Conservation (phyloP, 2,888 invertebrate species). For the Nineta flava region DNA sequence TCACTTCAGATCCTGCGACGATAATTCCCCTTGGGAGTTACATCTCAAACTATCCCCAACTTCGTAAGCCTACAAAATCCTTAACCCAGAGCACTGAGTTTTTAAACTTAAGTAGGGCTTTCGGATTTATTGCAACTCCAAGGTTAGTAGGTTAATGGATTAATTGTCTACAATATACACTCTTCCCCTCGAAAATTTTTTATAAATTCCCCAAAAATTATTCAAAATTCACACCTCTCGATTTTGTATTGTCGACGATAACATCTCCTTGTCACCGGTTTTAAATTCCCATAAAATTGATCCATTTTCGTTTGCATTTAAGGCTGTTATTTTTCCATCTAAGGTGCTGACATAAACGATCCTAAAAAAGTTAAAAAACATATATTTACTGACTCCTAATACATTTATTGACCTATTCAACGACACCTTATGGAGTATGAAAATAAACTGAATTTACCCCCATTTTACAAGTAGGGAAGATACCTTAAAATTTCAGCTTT, state of each 20-base stretch:
- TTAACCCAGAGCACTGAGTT: neutral
- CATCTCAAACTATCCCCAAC: too few relatives aligned
- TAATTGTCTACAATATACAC: neutral
- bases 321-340: slow-evolving; percentile 74
- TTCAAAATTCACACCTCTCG: slow-evolving; percentile 46
- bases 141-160: neutral
- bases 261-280: slow-evolving; percentile 57
- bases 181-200: too few relatives aligned
- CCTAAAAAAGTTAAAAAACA: neutral
- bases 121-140: neutral
- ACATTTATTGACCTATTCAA: too few relatives aligned
- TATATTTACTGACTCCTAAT: too few relatives aligned
- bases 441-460: too few relatives aligned
- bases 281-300: slow-evolving; percentile 61
- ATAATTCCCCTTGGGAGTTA: too few relatives aligned
- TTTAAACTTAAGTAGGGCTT: neutral
- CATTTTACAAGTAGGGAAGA: too few relatives aligned
- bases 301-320: slow-evolving; percentile 54
- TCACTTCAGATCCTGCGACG: too few relatives aligned
- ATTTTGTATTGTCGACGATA: slow-evolving; percentile 80
- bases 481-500: too few relatives aligned
- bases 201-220: neutral
- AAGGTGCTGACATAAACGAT: slow-evolving; percentile 62
- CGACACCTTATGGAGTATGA: too few relatives aligned
- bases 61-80: too few relatives aligned